Evolutionary conservation across 53 echinoderm and acorn worm species (phyloP), one percentile per base, ranked within the genome.

Genomic region (Astropecten irregularis): DNA sequence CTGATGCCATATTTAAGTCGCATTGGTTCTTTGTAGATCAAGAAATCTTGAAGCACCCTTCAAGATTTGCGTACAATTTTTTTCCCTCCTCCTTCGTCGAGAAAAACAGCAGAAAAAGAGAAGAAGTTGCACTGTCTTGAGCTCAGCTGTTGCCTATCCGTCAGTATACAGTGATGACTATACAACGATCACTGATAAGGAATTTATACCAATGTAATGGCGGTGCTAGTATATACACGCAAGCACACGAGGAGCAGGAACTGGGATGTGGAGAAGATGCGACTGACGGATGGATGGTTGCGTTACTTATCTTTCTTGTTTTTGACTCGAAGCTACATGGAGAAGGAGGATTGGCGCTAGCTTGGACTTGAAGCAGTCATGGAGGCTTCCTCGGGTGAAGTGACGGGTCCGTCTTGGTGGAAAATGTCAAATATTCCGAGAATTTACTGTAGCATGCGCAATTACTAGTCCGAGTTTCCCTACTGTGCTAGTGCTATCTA

Each of bases 341-440:
- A n/a, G n/a, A n/a, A n/a, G n/a, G n/a, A n/a, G n/a, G n/a, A n/a
- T n/a, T n/a, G n/a, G n/a, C n/a, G n/a, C 59, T 31, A 31, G 9
- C 59, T 15, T 58, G 31, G 59, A 58, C 59, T 49, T 18, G 19
- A 31, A 20, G 33, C 29, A 0, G 71, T 49, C 7, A 49, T n/a
- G 33, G 71, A 71, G 48, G 27, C 30, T 31, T 49, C 71, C n/a
- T n/a, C n/a, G n/a, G n/a, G n/a, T n/a, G n/a, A n/a, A n/a, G n/a
- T n/a, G n/a, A n/a, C n/a, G n/a, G n/a, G n/a, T n/a, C n/a, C n/a
- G n/a, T n/a, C n/a, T n/a, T n/a, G n/a, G n/a, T n/a, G 49, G 74
- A 56, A 73, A 73, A 73, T 73, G 74, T 56, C 74, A 73, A 73
- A 73, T 73, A 73, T 73, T 73, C 49, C 54, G 74, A 56, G 74